These are phyloP conservation scores for Cephalopterus ornatus DNA, from an alignment of 2,113 vertebrate species.

Conservation along the genomic window DNA sequence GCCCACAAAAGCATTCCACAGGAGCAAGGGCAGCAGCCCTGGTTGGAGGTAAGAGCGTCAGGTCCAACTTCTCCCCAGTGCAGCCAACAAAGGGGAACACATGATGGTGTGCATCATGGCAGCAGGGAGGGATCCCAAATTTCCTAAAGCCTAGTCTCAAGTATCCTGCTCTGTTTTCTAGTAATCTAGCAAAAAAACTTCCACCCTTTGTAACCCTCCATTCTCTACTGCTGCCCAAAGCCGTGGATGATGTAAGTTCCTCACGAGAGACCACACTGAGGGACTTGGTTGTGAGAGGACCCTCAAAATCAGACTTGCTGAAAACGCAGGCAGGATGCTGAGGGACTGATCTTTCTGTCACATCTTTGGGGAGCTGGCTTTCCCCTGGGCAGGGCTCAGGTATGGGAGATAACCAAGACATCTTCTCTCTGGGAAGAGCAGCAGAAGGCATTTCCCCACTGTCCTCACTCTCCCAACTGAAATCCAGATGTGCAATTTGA, in stretches of 20 bases:
- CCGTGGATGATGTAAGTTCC: rapidly evolving
- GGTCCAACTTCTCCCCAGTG: background rate
- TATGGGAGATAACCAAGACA: rapidly evolving
- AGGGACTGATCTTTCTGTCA: rapidly evolving
- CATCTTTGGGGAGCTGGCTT: background rate
- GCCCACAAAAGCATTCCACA: background rate
- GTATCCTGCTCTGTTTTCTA: background rate
- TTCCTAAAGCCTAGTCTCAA: background rate
- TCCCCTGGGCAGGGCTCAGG: background rate
- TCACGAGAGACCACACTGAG: rapidly evolving
- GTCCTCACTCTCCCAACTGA: rapidly evolving
- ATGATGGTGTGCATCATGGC: rapidly evolving
- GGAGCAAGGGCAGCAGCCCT: background rate
- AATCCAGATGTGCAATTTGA: background rate
- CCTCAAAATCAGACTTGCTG: background rate
- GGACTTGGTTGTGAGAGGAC: background rate
- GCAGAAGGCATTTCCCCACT: rapidly evolving
- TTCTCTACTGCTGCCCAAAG: background rate
- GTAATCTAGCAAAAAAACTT: background rate
- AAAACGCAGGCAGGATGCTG: background rate
- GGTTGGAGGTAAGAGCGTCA: background rate
- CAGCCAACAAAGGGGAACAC: background rate
- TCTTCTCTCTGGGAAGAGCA: background rate
- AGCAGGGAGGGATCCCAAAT: background rate
- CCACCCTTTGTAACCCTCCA: rapidly evolving